A percentile compares a stretch with the other conserved stretches of the same genome.
Evolutionary conservation across 2,797 vertebrate genomes (phyloP).

Genomic region (Acrossocheilus fasciatus): DNA sequence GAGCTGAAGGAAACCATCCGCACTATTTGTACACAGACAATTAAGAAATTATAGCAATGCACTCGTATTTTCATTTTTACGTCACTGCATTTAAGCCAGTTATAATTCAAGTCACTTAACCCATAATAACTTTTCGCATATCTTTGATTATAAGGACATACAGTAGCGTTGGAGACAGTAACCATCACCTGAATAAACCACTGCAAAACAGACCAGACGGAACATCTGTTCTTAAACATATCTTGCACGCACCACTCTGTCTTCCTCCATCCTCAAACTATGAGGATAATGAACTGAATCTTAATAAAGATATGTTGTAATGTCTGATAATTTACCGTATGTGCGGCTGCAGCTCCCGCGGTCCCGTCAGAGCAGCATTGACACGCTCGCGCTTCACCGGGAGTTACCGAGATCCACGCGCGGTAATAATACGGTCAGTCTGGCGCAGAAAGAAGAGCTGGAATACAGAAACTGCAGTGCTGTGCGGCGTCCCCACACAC

Average conservation of each 20-base stretch:
- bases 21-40: neutral
- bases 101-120: neutral
- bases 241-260: too few relatives aligned
- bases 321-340: slow-evolving; percentile 32
- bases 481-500: slow-evolving; percentile 42
- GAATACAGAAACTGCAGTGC: slow-evolving; percentile 72
- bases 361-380: slow-evolving; percentile 66
- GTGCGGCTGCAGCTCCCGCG: slow-evolving; percentile 59
- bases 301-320: neutral
- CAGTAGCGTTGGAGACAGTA: neutral
- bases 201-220: neutral
- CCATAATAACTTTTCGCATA: slow-evolving; percentile 9
- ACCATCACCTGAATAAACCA: neutral
- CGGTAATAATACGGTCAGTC: slow-evolving; percentile 59
- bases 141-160: neutral
- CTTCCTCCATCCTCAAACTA: neutral
- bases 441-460: slow-evolving; percentile 62
- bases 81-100: neutral
- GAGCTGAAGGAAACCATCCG: neutral
- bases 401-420: slow-evolving; percentile 46
- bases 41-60: neutral
- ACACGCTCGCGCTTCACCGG: slow-evolving; percentile 35
- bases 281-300: neutral
- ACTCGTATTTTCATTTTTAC: neutral
- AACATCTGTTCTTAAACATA: neutral